Conservation (phyloP, 2,797 vertebrate genomes). For the Clamator glandarius region DNA sequence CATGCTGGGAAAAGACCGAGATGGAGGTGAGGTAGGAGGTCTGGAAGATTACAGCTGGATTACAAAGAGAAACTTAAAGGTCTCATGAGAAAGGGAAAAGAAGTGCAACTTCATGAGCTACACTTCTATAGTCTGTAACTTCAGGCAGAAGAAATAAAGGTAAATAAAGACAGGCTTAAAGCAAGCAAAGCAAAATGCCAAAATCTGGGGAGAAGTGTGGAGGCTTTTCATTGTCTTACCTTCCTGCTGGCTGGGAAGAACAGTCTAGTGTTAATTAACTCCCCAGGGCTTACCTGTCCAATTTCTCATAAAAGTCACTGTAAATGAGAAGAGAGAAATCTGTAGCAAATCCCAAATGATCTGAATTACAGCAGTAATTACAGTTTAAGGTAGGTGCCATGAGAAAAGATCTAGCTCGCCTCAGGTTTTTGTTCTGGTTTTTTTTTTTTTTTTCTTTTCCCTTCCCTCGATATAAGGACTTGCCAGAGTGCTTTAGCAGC, state of each 20-base stretch:
- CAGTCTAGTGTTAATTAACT: background rate
- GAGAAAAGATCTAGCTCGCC: background rate
- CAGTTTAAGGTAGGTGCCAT: background rate
- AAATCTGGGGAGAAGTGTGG: background rate
- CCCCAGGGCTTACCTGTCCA: background rate
- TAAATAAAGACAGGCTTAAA: background rate
- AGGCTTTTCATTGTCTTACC: background rate
- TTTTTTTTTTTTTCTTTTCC: background rate
- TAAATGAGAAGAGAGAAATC: background rate
- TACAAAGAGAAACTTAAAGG: background rate
- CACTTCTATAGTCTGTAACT: background rate
- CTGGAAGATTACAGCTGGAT: background rate
- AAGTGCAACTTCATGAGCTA: background rate
- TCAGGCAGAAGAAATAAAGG: background rate
- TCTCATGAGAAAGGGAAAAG: background rate
- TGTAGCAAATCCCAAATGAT: background rate
- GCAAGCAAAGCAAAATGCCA: background rate
- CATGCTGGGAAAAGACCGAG: background rate
- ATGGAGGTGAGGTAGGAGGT: background rate
- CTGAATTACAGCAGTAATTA: background rate
- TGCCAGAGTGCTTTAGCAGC: background rate
- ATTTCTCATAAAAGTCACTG: background rate
- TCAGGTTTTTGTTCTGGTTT: background rate
- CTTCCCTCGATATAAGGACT: background rate
- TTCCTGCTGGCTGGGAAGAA: background rate